A percentile compares a stretch with the other conserved stretches of the same genome.
Evolutionary conservation across 2,888 invertebrate genomes (phyloP).

Genomic region (Athrips mouffetella): DNA sequence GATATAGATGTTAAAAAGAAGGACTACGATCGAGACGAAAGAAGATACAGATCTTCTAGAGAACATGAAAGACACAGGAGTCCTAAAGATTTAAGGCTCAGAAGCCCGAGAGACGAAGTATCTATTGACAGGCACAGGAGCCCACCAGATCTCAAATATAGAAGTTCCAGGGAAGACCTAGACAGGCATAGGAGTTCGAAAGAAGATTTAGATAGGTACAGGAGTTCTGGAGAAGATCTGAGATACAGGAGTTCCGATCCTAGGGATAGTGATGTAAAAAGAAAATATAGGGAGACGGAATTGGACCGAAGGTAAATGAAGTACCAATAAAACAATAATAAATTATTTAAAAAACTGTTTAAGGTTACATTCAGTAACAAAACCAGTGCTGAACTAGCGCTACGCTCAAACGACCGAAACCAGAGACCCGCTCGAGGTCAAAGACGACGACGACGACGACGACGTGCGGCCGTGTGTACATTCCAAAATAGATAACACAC

Average conservation of each 20-base stretch:
- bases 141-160: constrained; percentile 14
- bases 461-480: too few species aligned
- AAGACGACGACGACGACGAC: too few species aligned
- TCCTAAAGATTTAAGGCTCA: too few species aligned
- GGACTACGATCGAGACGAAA: constrained; percentile 55
- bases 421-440: too few species aligned
- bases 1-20: constrained; percentile 58
- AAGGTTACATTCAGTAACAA: too few species aligned
- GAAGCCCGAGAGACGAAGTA: constrained; percentile 12
- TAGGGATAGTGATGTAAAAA: constrained; percentile 48
- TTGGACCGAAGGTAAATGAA: constrained; percentile 45
- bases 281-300: constrained; percentile 46
- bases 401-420: too few species aligned
- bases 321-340: too few species aligned
- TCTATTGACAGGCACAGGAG: constrained; percentile 10
- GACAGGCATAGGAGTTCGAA: constrained; percentile 19
- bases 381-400: too few species aligned
- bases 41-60: constrained; percentile 41
- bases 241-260: constrained; percentile 36
- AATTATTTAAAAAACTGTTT: too few species aligned
- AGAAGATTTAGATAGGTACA: constrained; percentile 16
- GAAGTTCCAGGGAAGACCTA: constrained; percentile 21
- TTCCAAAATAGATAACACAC: too few species aligned
- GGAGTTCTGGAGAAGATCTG: constrained; percentile 16
- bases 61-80: constrained; percentile 50